Evolutionary conservation across 1,140 invertebrate genomes (phyloP).

Genomic region (Elysia chlorotica): DNA sequence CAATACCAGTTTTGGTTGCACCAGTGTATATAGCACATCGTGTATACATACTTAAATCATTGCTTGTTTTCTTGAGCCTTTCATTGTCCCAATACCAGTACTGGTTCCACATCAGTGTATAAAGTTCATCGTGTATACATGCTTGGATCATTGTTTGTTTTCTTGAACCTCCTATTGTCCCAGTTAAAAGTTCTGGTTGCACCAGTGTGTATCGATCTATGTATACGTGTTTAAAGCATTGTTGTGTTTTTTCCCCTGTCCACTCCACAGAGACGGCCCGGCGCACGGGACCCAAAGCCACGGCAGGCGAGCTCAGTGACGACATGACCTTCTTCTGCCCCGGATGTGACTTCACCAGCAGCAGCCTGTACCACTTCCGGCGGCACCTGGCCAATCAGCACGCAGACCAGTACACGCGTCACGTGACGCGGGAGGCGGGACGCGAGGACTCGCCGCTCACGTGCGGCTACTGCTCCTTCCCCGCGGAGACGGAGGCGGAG

Average conservation of each 20-base stretch:
- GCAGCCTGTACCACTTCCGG: conserved; percentile 29
- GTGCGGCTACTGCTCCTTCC: conserved; percentile 28
- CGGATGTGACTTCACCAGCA: conserved; percentile 22
- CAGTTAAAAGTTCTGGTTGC: not conserved
- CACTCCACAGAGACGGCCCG: not conserved
- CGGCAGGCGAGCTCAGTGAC: no score
- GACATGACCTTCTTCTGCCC: conserved; percentile 25
- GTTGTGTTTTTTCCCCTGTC: not conserved
- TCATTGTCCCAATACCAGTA: no score
- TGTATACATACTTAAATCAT: no score
- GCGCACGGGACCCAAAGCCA: not conserved
- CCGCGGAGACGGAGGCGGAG: conserved; percentile 24
- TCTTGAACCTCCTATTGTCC: not conserved
- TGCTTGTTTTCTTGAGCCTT: no score
- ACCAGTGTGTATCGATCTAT: not conserved
- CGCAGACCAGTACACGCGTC: conserved; percentile 11
- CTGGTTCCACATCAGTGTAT: no score
- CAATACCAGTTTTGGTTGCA: no score
- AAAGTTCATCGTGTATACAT: no score
- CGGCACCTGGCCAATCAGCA: conserved; percentile 24
- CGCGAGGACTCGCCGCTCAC: conserved; percentile 21
- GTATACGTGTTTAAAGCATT: not conserved
- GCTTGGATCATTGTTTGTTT: not conserved
- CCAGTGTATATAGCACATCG: no score
- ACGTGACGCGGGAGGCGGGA: conserved; percentile 14